Conservation (phyloP, 92 coral and sea anemone species). For the Metridium senile region DNA sequence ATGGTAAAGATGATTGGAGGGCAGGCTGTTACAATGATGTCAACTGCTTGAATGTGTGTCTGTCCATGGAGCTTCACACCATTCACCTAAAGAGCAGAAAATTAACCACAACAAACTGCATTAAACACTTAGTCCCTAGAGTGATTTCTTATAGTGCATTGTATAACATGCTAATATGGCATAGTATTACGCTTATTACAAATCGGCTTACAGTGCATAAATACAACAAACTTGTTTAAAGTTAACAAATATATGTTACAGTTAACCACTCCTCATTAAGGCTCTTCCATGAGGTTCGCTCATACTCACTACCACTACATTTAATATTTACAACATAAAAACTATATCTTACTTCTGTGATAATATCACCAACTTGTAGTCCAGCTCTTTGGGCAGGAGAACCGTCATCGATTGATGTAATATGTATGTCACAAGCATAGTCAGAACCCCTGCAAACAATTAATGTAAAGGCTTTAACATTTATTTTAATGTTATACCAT, state of each 20-base stretch:
- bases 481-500: too few relatives aligned
- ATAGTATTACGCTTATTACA: too few relatives aligned
- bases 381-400: conserved; percentile 82
- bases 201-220: too few relatives aligned
- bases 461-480: neutral
- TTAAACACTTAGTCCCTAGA: neutral
- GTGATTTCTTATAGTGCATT: too few relatives aligned
- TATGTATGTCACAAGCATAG: conserved; percentile 68
- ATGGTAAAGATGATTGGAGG: conserved; percentile 51
- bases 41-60: conserved; percentile 21
- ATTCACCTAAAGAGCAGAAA: conserved; percentile 11
- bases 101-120: neutral
- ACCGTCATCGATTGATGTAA: conserved; percentile 57
- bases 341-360: conserved; percentile 36
- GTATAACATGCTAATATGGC: too few relatives aligned
- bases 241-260: too few relatives aligned
- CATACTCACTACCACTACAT: too few relatives aligned
- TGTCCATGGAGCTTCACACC: neutral
- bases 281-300: too few relatives aligned
- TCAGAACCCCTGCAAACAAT: conserved; percentile 60
- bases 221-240: too few relatives aligned
- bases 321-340: neutral
- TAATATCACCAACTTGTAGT: conserved; percentile 47
- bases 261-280: too few relatives aligned
- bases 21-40: conserved; percentile 36